Base-by-base conservation (phyloP, 2,797 vertebrate genomes). In the Sarcophilus harrisii region DNA sequence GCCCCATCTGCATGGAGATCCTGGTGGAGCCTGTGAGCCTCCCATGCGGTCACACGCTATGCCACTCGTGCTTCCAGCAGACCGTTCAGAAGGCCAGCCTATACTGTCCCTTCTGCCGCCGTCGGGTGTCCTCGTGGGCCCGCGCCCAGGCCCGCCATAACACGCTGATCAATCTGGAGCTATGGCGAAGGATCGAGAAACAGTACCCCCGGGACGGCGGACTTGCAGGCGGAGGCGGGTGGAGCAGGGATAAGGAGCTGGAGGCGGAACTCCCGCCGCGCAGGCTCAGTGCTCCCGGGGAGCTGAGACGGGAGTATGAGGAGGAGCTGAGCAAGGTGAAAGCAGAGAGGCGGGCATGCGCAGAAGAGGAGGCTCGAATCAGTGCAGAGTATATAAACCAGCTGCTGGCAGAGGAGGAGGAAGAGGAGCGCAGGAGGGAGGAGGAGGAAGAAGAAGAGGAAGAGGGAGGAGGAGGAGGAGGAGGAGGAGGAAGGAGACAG, bases 1-100 rank as follows among this genome's bases (percentile, higher is more conserved):
- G 99, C 97, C 99, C 99, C 0, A 98, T 99, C 3, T 99, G 99
- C 97, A 98, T 99, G 98, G 99, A 99, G 97, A 99, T 99, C 90
- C 99, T 99, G 45, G 91, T 99, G 96, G 99, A 99, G 98, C 99
- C 99, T 0, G 99, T 99, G 57, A 99, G 99, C 0, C 98, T 99
- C 90, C 99, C 99, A 0, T 99, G 99, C 97, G 95, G 95, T 49
- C 99, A 99, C 96, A 99, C 99, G 2, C 99, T 99, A 96, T 99
- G 99, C 93, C 99, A 99, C 93, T 98, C 96, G 32, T 99, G 99
- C 93, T 99, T 99, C 98, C 98, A 99, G 98, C 98, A 99, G 98
- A 99, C 99, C 0, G 99, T 99, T 87, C 99, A 99, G 57, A 99
- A 99, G 66, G 98, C 99, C 28, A 99, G 99, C 0, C 97, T 99